phyloP scores from a whole-genome alignment of 2,888 invertebrate species.

The Cynaeus angustus region DNA sequence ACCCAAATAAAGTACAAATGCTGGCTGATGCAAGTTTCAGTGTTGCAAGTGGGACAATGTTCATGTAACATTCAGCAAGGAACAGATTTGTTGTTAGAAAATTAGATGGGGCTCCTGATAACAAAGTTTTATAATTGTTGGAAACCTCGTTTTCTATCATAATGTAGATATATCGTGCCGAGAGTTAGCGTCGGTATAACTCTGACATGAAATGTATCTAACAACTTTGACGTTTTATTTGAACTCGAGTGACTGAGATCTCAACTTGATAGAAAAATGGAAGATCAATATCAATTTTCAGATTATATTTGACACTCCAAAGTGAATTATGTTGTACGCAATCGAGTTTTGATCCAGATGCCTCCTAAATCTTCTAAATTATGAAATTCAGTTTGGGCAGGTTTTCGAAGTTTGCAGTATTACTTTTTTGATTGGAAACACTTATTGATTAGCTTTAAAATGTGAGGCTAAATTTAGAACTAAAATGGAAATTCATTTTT shows the following conservation, averaged over 20 bases:
- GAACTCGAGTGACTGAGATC: slow-evolving; percentile 3
- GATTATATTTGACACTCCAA: slow-evolving; percentile 15
- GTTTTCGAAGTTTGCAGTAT: neutral
- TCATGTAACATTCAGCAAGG: neutral
- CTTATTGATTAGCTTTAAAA: no score
- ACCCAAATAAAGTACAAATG: neutral
- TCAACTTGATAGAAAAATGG: slow-evolving; percentile 5
- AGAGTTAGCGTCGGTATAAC: neutral
- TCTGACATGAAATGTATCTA: slow-evolving; percentile 9
- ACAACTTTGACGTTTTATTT: slow-evolving; percentile 14
- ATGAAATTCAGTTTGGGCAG: neutral
- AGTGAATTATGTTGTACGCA: slow-evolving; percentile 2
- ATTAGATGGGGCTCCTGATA: neutral
- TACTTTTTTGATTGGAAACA: neutral
- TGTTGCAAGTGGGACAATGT: no score
- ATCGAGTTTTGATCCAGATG: neutral
- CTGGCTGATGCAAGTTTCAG: neutral
- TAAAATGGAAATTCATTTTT: no score
- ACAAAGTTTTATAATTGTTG: slow-evolving; percentile 12
- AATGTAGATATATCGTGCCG: neutral
- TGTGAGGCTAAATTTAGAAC: no score
- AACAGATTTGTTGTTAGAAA: neutral
- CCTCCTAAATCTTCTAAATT: neutral
- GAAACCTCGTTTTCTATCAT: slow-evolving; percentile 2
- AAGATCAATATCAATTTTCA: slow-evolving; percentile 28